Evolutionary conservation across 2,113 vertebrate genomes (phyloP).

Genomic region (Thunnus thynnus): DNA sequence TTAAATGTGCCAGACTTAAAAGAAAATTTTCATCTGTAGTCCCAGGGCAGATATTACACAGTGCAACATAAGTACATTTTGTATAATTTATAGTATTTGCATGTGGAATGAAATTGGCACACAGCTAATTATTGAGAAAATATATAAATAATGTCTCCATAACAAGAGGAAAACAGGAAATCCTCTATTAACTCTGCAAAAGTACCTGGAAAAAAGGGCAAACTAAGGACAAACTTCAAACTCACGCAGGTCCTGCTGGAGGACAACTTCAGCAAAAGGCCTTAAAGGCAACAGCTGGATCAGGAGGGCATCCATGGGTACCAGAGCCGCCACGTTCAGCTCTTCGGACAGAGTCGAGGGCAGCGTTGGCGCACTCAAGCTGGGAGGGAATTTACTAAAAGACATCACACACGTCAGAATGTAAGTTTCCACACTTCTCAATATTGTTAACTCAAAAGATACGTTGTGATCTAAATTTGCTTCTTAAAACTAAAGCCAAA

Average conservation of each 20-base stretch:
- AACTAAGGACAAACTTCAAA: constrained; percentile 3
- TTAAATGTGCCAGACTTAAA: too few relatives aligned
- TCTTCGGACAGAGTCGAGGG: constrained; percentile 84
- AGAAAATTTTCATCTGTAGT: too few relatives aligned
- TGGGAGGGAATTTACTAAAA: constrained; percentile 91
- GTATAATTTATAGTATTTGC: background rate
- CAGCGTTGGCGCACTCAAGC: constrained; percentile 84
- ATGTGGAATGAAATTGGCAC: background rate
- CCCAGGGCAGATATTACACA: too few relatives aligned
- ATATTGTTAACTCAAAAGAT: background rate
- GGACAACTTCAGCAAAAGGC: constrained; percentile 88
- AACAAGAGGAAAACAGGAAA: constrained; percentile 2
- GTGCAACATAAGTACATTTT: background rate
- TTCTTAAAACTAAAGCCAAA: background rate
- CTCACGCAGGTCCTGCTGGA: constrained; percentile 86
- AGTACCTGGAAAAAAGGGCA: background rate
- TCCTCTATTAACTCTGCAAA: background rate
- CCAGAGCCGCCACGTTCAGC: constrained; percentile 86
- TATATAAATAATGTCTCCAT: background rate
- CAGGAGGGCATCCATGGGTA: constrained; percentile 90
- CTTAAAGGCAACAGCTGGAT: constrained; percentile 87
- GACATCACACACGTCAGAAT: constrained; percentile 1
- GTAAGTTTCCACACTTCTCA: background rate
- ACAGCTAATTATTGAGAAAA: background rate
- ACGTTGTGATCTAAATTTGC: background rate